Evolutionary conservation across 2,113 vertebrate species (phyloP).

Genomic region (Rousettus leschenaultii): DNA sequence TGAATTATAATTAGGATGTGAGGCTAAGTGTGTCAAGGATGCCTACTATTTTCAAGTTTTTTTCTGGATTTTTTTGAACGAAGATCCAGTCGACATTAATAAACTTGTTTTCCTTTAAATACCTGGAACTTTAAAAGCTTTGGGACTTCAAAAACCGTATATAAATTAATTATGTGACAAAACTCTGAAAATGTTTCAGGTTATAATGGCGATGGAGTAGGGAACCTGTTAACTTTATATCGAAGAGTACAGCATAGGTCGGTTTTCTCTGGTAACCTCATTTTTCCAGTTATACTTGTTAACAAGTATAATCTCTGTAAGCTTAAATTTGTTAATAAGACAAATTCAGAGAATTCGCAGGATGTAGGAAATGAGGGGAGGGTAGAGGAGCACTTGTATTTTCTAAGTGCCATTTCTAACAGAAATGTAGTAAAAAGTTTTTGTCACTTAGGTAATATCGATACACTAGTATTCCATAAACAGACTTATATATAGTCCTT

Average conservation of each 20-base stretch:
- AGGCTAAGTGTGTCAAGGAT: neutral
- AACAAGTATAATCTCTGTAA: neutral
- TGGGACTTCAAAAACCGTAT: neutral
- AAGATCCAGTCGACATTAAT: neutral
- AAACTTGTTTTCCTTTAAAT: conserved; percentile 35
- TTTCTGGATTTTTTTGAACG: neutral
- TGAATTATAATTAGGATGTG: conserved; percentile 14
- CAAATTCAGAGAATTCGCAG: conserved; percentile 3
- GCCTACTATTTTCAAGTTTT: neutral
- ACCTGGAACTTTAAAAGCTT: neutral
- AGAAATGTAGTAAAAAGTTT: neutral
- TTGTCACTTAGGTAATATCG: neutral
- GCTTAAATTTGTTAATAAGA: conserved; percentile 17
- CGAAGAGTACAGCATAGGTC: neutral
- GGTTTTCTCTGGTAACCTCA: neutral
- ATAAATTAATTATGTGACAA: neutral
- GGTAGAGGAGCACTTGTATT: neutral
- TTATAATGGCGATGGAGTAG: neutral
- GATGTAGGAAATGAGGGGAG: neutral
- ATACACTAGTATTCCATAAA: neutral
- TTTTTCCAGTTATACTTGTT: neutral
- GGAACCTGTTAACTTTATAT: neutral
- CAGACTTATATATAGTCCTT: neutral
- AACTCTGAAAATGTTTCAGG: conserved; percentile 31
- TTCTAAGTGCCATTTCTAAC: conserved; percentile 13